Evolutionary conservation across 2,113 vertebrate genomes (phyloP).

Genomic region (Hystrix brachyura): DNA sequence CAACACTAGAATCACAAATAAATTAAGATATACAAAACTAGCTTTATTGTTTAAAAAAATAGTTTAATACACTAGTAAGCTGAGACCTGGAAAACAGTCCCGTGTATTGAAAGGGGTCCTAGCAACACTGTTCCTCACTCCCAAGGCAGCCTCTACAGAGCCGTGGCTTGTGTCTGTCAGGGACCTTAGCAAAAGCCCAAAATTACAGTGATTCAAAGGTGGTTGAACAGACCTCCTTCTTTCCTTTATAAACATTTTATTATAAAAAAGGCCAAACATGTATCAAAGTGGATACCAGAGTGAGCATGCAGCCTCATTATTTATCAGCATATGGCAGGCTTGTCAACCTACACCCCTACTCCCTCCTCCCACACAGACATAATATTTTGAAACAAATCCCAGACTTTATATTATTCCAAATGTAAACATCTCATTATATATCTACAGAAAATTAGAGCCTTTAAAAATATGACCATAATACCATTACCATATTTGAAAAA

Average conservation of each 20-base stretch:
- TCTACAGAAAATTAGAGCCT: background rate
- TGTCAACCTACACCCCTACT: background rate
- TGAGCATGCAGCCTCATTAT: background rate
- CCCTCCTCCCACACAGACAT: background rate
- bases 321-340: background rate
- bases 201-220: background rate
- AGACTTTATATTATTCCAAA: conserved; percentile 27
- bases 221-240: background rate
- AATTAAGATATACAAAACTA: background rate
- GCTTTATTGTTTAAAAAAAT: background rate
- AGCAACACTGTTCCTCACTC: background rate
- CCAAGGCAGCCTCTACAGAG: background rate
- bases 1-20: background rate
- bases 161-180: background rate
- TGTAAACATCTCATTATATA: background rate
- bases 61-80: background rate
- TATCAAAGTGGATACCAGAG: background rate
- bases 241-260: conserved; percentile 2
- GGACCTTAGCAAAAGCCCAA: background rate
- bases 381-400: conserved; percentile 56
- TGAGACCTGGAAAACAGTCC: background rate
- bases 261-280: background rate
- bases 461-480: conserved; percentile 9
- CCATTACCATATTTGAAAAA: conserved; percentile 7
- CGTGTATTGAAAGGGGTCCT: background rate